Conservation (phyloP, 2,797 vertebrate genomes). For the Lagorchestes hirsutus region DNA sequence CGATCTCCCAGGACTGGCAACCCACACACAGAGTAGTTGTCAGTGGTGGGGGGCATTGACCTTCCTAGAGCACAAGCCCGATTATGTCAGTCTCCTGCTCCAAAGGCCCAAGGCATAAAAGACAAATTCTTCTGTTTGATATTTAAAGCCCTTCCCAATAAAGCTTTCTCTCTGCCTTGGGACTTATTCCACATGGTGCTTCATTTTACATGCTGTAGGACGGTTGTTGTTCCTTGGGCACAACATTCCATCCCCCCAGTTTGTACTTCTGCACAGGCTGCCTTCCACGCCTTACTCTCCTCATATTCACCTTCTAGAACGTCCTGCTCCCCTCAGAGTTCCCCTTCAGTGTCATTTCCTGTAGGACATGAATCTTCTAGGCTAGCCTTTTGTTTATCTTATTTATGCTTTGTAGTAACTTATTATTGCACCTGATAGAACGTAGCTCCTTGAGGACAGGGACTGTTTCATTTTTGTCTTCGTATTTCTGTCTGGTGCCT, state of each 20-base stretch:
- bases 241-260: not conserved
- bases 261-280: not conserved
- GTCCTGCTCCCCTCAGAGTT: not conserved
- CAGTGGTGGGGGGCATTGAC: not conserved
- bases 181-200: not conserved
- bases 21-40: not conserved
- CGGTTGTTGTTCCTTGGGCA: not conserved
- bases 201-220: not conserved
- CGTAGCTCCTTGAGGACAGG: not conserved
- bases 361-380: too few relatives aligned
- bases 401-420: not conserved
- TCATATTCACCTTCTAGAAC: not conserved
- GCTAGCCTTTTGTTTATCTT: not conserved
- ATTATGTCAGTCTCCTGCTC: not conserved
- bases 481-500: not conserved
- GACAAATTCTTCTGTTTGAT: not conserved
- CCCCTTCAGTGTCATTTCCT: not conserved
- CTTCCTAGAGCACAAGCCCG: not conserved
- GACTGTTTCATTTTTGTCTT: not conserved
- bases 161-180: not conserved
- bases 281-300: not conserved
- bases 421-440: not conserved
- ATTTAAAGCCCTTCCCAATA: not conserved
- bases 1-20: not conserved
- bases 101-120: not conserved